phyloP scores from a whole-genome alignment of 2,888 invertebrate species.

The Leistus spinibarbis region DNA sequence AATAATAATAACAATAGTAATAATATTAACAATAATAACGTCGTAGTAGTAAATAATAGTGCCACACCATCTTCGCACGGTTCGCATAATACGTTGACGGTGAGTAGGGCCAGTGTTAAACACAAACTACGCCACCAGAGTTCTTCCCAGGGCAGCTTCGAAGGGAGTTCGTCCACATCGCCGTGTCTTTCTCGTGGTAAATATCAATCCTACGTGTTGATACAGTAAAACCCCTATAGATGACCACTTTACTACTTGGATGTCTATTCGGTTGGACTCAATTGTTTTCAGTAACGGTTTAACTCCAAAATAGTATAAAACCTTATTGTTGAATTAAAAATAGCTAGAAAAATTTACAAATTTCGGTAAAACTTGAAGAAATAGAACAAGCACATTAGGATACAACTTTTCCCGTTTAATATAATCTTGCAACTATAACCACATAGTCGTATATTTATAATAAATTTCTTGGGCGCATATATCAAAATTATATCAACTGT shows the following conservation, averaged over 20 bases:
- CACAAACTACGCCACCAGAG: slow-evolving; percentile 52
- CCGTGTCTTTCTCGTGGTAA: slow-evolving; percentile 65
- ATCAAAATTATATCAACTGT: too few relatives aligned
- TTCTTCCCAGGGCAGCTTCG: slow-evolving; percentile 55
- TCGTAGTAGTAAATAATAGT: slow-evolving; percentile 48
- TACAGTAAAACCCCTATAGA: slow-evolving; percentile 28
- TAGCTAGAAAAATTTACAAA: too few relatives aligned
- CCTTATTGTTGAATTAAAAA: too few relatives aligned
- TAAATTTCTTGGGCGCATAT: too few relatives aligned
- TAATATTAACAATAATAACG: slow-evolving; percentile 47
- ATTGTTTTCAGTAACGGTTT: too few relatives aligned
- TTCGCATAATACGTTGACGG: slow-evolving; percentile 46
- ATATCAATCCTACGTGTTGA: slow-evolving; percentile 37
- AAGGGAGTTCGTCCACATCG: slow-evolving; percentile 60
- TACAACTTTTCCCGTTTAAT: too few relatives aligned
- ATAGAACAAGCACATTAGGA: too few relatives aligned
- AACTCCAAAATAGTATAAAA: too few relatives aligned
- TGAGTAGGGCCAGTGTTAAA: slow-evolving; percentile 49
- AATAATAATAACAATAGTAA: slow-evolving; percentile 50
- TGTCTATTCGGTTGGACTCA: too few relatives aligned
- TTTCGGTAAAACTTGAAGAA: too few relatives aligned
- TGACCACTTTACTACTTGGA: not conserved
- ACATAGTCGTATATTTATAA: too few relatives aligned
- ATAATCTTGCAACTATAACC: too few relatives aligned
- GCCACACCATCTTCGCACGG: slow-evolving; percentile 50